Base-by-base conservation (phyloP, 2,113 vertebrate genomes). In the Poeciliopsis retropinna region DNA sequence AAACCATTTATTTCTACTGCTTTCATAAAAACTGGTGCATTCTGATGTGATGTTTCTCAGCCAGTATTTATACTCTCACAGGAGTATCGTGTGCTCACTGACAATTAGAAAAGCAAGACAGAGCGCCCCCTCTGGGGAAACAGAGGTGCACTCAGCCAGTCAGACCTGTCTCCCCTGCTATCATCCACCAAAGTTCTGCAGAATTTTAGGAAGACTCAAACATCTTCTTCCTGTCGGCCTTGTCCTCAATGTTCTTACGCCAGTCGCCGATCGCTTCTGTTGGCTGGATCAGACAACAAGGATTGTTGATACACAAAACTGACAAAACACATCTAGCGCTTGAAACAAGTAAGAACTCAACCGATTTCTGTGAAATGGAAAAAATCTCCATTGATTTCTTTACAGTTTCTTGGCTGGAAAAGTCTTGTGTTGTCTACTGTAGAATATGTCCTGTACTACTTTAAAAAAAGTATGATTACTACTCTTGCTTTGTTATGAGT, bases 151-250 rank as follows among this genome's bases (percentile, higher is more conserved):
- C 62, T 79, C 34, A 75, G 83, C 76, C 87, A 70, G 67, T 73
- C 79, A 75, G 87, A 84, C 83, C 81, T 80, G 25, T 44, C n/a
- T 28, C 69, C 62, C 28, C 51, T 1, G 25, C 65, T 0, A 10
- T 30, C 10, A 5, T 67, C 77, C 64, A 63, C 32, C 3, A 12
- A 8, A 0, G 2, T n/a, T 39, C 74, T 2, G 25, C 27, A 13
- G 8, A 4, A 1, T 57, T 85, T 91, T 92, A 94, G 82, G 96
- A 93, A 70, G 94, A 60, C 93, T 98, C 97, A 0, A 99, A 99
- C 97, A 97, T 98, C 95, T 98, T 99, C 97, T 99, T 99, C 79
- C 96, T 98, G 93, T 96, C 97, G 19, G 97, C 96, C 92, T 98
- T 97, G 86, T 98, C 97, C 85, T 99, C 97, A 2, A 98, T 96